phyloP scores from a whole-genome alignment of 2,888 invertebrate genomes.

The Halictus ligatus region DNA sequence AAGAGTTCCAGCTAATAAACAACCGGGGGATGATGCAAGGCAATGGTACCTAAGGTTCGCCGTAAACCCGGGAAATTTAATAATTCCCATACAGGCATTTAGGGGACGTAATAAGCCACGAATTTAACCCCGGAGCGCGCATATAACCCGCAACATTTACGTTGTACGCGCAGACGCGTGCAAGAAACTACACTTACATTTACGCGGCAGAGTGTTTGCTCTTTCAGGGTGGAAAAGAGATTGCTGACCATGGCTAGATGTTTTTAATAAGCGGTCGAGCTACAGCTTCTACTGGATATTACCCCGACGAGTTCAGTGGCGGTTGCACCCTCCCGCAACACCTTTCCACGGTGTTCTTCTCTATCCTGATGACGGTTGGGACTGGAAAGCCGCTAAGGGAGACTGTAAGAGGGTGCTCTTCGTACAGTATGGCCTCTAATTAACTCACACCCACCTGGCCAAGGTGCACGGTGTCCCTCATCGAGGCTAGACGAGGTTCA shows the following conservation, averaged over 20 bases:
- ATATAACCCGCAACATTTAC: conserved; percentile 46
- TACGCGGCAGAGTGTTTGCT: conserved; percentile 43
- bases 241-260: conserved; percentile 74
- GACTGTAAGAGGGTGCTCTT: conserved; percentile 50
- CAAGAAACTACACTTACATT: conserved; percentile 8
- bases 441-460: conserved; percentile 74
- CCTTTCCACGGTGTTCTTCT: conserved; percentile 63
- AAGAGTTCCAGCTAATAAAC: background rate
- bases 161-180: conserved; percentile 8
- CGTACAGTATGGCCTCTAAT: conserved; percentile 74
- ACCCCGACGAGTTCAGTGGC: conserved; percentile 73
- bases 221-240: conserved; percentile 65
- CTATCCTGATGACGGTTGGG: conserved; percentile 50
- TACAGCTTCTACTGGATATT: conserved; percentile 81
- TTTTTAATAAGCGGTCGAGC: conserved; percentile 83
- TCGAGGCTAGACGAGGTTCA: conserved; percentile 57
- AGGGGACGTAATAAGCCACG: conserved; percentile 76
- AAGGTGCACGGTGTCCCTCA: conserved; percentile 56
- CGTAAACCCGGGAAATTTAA: conserved; percentile 73
- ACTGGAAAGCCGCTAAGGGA: conserved; percentile 31
- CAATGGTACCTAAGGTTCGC: background rate
- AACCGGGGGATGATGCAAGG: background rate
- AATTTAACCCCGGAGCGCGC: conserved; percentile 68
- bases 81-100: conserved; percentile 66
- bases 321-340: conserved; percentile 46